Evolutionary conservation across 2,888 invertebrate species (phyloP).

Genomic region (Nymphalis c-album): DNA sequence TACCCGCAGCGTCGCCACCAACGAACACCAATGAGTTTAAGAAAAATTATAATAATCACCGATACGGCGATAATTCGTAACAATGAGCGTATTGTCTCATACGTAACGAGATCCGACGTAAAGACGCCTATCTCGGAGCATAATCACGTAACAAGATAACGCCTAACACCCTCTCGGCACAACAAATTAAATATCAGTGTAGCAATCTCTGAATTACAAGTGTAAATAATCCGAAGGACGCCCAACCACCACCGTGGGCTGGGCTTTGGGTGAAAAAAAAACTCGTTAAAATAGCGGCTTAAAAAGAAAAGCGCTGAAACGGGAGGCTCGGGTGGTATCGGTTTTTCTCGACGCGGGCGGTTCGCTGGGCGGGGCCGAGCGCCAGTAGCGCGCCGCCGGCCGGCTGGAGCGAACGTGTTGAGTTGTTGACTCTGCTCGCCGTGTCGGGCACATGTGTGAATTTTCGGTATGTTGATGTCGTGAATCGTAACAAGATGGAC

Average conservation of each 20-base stretch:
- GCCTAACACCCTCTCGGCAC: slow-evolving; percentile 54
- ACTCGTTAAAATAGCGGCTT: slow-evolving; percentile 81
- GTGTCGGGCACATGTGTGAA: slow-evolving; percentile 69
- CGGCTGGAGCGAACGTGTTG: slow-evolving; percentile 76
- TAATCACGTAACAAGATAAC: slow-evolving; percentile 62
- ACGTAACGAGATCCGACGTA: slow-evolving; percentile 36
- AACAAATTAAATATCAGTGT: slow-evolving; percentile 68
- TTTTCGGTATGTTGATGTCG: slow-evolving; percentile 78
- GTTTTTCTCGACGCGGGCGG: slow-evolving; percentile 78
- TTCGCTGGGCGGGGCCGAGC: slow-evolving; percentile 76
- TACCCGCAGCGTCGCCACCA: neutral
- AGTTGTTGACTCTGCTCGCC: slow-evolving; percentile 46
- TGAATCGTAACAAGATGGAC: slow-evolving; percentile 88
- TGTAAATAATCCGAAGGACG: slow-evolving; percentile 80
- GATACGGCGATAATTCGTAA: slow-evolving; percentile 31
- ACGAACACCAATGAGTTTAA: slow-evolving; percentile 24
- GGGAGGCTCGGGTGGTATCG: slow-evolving; percentile 79
- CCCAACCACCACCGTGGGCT: slow-evolving; percentile 78
- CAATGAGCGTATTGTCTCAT: slow-evolving; percentile 29
- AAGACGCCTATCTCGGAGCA: slow-evolving; percentile 50
- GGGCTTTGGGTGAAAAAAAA: slow-evolving; percentile 72
- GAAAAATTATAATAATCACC: slow-evolving; percentile 21
- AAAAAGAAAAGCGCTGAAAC: slow-evolving; percentile 82
- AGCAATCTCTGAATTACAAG: slow-evolving; percentile 78
- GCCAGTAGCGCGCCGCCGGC: slow-evolving; percentile 84